A percentile compares a stretch with the other conserved stretches of the same genome.
Conservation (phyloP, 2,888 invertebrate genomes). For the Macrophya alboannulata region DNA sequence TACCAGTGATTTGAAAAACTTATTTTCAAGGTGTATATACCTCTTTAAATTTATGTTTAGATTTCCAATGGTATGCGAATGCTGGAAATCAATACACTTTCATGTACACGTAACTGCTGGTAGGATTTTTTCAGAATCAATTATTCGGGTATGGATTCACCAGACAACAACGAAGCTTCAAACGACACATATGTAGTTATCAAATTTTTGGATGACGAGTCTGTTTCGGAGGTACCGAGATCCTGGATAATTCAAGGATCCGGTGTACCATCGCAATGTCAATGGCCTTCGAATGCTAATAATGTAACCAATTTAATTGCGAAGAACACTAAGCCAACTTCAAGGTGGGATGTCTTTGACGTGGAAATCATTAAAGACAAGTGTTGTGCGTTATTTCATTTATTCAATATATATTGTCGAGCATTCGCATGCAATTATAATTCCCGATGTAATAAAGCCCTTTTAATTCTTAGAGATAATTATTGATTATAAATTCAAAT, state of each 20-base stretch:
- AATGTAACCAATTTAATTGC: background rate
- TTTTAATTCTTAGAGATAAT: too few species aligned
- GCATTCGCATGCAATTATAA: too few species aligned
- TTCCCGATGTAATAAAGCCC: too few species aligned
- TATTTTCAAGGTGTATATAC: background rate
- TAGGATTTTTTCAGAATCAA: background rate
- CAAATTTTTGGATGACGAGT: background rate
- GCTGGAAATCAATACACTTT: too few species aligned
- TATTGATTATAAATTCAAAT: too few species aligned
- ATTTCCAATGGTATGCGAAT: too few species aligned
- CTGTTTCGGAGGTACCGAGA: constrained; percentile 10
- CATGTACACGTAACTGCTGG: too few species aligned
- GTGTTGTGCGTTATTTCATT: background rate
- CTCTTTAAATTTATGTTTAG: too few species aligned
- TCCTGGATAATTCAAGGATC: background rate
- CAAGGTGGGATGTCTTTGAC: background rate
- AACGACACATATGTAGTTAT: background rate
- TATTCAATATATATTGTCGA: too few species aligned
- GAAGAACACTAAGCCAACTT: background rate
- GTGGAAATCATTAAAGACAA: background rate
- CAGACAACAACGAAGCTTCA: background rate
- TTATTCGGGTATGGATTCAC: background rate
- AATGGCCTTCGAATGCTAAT: background rate
- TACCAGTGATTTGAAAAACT: background rate
- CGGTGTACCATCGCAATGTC: background rate